Percentiles rank a stretch among this genome's conserved stretches.
Evolutionary conservation across 1,140 invertebrate genomes (phyloP).

Genomic region (Drosophila bipectinata): DNA sequence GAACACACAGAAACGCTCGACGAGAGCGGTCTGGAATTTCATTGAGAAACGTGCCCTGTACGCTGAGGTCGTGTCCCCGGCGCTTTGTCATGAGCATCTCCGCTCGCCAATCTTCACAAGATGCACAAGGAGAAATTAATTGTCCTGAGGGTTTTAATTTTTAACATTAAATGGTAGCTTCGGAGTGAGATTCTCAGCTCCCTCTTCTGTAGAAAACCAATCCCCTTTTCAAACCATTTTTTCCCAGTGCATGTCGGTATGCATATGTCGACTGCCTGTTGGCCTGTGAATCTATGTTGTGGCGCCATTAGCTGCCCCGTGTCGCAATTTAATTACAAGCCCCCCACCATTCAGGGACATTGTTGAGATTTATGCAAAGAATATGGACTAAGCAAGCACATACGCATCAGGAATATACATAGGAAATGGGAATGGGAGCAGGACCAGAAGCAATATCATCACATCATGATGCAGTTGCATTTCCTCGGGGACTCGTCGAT

Average conservation of each 20-base stretch:
- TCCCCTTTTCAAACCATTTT: constrained; percentile 3
- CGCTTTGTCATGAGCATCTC: constrained; percentile 65
- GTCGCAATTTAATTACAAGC: constrained; percentile 78
- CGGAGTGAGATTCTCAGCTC: no score
- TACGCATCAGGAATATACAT: constrained; percentile 23
- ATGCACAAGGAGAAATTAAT: constrained; percentile 13
- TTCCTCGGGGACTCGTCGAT: constrained; percentile 43
- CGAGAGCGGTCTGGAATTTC: constrained; percentile 74
- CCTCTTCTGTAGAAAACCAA: background rate
- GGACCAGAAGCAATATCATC: constrained; percentile 7
- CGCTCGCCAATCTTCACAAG: constrained; percentile 2
- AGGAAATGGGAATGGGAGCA: background rate
- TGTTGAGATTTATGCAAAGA: constrained; percentile 70
- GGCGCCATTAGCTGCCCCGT: constrained; percentile 73
- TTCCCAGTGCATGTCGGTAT: constrained; percentile 34
- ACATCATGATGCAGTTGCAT: constrained; percentile 45
- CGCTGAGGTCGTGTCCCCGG: constrained; percentile 72
- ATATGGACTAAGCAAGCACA: constrained; percentile 32
- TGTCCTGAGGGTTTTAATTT: no score
- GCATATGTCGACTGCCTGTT: constrained; percentile 55
- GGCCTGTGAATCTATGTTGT: constrained; percentile 70
- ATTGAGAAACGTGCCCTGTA: constrained; percentile 81
- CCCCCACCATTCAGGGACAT: constrained; percentile 34
- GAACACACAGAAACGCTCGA: constrained; percentile 78
- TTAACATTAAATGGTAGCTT: no score